A percentile compares a stretch with the other conserved stretches of the same genome.
Evolutionary conservation across 1,140 invertebrate genomes (phyloP).

Genomic region (Melanaphis sacchari): DNA sequence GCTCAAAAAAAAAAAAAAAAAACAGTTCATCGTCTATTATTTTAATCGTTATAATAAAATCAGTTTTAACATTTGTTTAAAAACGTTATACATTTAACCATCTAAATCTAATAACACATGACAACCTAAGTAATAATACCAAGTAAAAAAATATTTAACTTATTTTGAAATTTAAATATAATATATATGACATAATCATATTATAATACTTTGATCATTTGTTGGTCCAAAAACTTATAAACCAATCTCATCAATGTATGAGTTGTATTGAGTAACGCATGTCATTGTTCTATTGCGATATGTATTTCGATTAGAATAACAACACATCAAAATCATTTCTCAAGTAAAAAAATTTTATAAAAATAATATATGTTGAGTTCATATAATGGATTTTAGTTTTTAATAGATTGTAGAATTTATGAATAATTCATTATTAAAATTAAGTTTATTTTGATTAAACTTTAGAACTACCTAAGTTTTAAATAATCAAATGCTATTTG

Average conservation of each 20-base stretch:
- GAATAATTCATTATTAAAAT: constrained; percentile 7
- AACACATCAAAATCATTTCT: not conserved
- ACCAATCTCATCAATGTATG: not conserved
- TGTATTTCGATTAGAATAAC: not conserved
- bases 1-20: not conserved
- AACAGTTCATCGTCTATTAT: not conserved
- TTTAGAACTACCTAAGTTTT: not conserved
- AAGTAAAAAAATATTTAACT: not conserved
- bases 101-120: not conserved
- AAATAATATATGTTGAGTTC: not conserved
- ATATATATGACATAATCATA: not conserved
- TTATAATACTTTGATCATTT: constrained; percentile 4
- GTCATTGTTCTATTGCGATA: not conserved
- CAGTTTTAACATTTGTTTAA: not conserved
- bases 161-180: not conserved
- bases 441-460: not conserved
- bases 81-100: not conserved
- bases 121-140: not conserved
- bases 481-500: not conserved
- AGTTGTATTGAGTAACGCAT: not conserved
- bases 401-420: not conserved
- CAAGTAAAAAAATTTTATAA: not conserved
- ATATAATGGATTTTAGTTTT: not conserved
- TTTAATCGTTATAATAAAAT: not conserved
- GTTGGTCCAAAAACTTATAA: not conserved